phyloP scores from a whole-genome alignment of 2,797 vertebrate species.

The Sebastes minor region DNA sequence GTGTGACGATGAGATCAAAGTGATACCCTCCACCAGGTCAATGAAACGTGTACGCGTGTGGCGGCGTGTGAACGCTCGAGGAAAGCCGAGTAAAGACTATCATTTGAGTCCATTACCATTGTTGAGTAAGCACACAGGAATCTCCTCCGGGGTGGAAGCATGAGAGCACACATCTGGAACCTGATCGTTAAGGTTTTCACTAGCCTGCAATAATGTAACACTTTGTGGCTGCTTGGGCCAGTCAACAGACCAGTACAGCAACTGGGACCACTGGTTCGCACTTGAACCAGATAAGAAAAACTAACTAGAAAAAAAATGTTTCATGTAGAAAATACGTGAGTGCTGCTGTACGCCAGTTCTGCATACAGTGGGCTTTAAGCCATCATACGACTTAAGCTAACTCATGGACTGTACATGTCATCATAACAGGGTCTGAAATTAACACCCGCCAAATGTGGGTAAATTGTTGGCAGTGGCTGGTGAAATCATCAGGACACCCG shows the following conservation, averaged over 20 bases:
- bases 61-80: neutral
- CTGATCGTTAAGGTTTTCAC: constrained; percentile 31
- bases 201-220: constrained; percentile 44
- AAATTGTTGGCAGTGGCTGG: too few relatives aligned
- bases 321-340: neutral
- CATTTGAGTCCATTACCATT: constrained; percentile 26
- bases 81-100: constrained; percentile 35
- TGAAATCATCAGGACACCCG: too few relatives aligned
- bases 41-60: neutral
- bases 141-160: constrained; percentile 38
- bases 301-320: neutral
- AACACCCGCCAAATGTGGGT: too few relatives aligned
- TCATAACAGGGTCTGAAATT: neutral
- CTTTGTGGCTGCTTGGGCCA: neutral
- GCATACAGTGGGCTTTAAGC: neutral
- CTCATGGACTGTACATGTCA: neutral
- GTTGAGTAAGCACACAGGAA: constrained; percentile 49
- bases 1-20: constrained; percentile 3
- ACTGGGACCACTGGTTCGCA: neutral
- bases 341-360: neutral
- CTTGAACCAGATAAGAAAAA: neutral
- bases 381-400: neutral
- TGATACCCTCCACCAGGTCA: neutral
- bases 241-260: neutral
- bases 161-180: constrained; percentile 41